Evolutionary conservation across 2,113 vertebrate genomes (phyloP), one percentile per base, ranked within the genome.

Genomic region (Rhegmatorhina hoffmannsi): DNA sequence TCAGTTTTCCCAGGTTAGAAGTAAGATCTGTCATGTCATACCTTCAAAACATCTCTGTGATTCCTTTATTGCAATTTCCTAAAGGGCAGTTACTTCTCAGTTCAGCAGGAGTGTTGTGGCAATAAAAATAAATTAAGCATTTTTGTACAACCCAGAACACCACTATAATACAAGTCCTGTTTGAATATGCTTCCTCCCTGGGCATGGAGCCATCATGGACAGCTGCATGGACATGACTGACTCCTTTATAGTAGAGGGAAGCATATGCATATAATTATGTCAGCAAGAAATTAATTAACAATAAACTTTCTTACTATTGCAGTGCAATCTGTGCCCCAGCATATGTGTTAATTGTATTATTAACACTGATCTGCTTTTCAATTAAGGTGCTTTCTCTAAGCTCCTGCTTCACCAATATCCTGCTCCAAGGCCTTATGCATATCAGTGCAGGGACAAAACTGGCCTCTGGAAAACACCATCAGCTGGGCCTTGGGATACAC

Each of bases 91-190:
- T 74, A 72, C 15, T 33, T 60, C 43, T 63, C 33, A 36, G 34
- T 56, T 77, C 67, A 46, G 17, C 24, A 69, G 91, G n/a, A 66
- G 7, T 83, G 34, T 75, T 70, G 33, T 44, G 77, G 63, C 77
- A 78, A 46, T 76, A 91, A 92, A 90, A 96, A 96, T 96, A 96
- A 96, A 64, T 91, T 93, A 96, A 73, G 72, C 56, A 33, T 33
- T 92, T 96, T 90, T 90, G 40, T 94, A 83, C 83, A 96, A 81
- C 12, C 17, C 23, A 17, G 28, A 60, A 8, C 20, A 6, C 43
- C 28, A 12, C n/a, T 80, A 40, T 50, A 70, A 43, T 70, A 67
- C 59, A 85, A 80, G 38, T 70, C 43, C 72, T 84, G 43, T 68
- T 75, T 74, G 78, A 69, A 56, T 33, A 34, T 1, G 1, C 62